Evolutionary conservation across 2,888 invertebrate species (phyloP), one percentile per base, ranked within the genome.

Genomic region (Dicyrtomina minuta): DNA sequence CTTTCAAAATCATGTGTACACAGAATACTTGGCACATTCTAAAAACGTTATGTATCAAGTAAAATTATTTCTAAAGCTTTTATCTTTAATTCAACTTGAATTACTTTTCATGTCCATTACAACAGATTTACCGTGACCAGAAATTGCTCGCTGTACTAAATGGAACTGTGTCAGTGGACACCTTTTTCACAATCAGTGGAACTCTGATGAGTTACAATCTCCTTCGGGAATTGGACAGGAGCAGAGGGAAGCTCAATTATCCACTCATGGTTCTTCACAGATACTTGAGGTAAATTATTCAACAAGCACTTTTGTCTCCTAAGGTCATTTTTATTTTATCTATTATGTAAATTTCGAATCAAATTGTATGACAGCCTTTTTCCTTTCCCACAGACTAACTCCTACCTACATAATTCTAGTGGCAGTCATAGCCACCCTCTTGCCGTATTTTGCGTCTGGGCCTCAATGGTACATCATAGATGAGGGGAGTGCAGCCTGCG

Each of bases 171-270:
- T 85, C 88, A 51, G 88, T 88, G 44, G 88, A 88, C 77, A 84
- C 87, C 0, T 88, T 88, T 80, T 88, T 88, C 79, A 79, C 87
- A 15, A 77, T 88, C 2, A 87, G 88, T 56, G 88, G 88, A 0
- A 83, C 88, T 65, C 81, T 88, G 5, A 84, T 85, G 0, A 82
- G 84, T 0, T 84, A 84, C 27, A 82, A 82, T 17, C 73, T 88
- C 1, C 79, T 84, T 0, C 82, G 80, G 56, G 49, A 68, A 15
- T 55, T 78, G 27, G 83, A 83, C 60, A 81, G 82, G 46, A 85
- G 79, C 2, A 79, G 85, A 2, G 84, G 76, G 46, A 73, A 85
- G 8, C 83, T 88, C 49, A 86, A 58, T 58, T 39, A 39, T n/a
- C 58, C 58, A 27, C 58, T 58, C 3, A 3, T 33, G 4, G 33